Evolutionary conservation across 1,140 invertebrate genomes (phyloP), one percentile per base, ranked within the genome.

Genomic region (Pseudomyrmex gracilis): DNA sequence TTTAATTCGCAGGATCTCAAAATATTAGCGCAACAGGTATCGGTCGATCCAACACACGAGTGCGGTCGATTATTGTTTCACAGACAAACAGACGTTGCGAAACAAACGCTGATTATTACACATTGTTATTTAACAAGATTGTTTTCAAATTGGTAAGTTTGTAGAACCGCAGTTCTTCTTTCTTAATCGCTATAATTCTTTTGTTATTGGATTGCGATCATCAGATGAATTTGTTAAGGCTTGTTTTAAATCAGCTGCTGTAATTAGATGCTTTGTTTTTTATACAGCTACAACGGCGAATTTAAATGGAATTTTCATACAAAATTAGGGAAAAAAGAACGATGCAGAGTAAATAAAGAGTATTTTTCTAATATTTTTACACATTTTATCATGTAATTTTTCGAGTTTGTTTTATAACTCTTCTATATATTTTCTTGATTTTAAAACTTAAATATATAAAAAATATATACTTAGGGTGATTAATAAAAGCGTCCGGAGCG

Each of bases 1-100:
- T 80, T 80, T 58, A 70, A 80, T 80, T 70, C 53, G 76, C 66
- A 66, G 51, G 7, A 15, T 80, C 53, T 57, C 66, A 70, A 80
- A 80, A 80, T 80, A 80, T 80, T 80, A 80, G 76, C 76, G 76
- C 76, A 80, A 80, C 76, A 80, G 66, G 76, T 80, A 80, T 70
- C 76, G 76, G 53, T 58, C 66, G 43, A 70, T 24, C 51, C 51
- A 51, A 70, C 76, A 17, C 49, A 17, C 53, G 66, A 70, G 76
- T 13, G 43, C 66, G 66, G 66, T 80, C 66, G 76, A 80, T 80
- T 80, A 70, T 70, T 66, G 64, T 58, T 58, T 78, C 53, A 24
- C 76, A 34, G 76, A 12, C 51, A 53, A 51, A 70, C 15, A 58
- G 60, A 2, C 24, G 8, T 7, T 17, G 24, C 22, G 24, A 15